These are phyloP conservation scores for Platycheirus albimanus DNA, from an alignment of 2,888 invertebrate genomes.

Conservation along the genomic window DNA sequence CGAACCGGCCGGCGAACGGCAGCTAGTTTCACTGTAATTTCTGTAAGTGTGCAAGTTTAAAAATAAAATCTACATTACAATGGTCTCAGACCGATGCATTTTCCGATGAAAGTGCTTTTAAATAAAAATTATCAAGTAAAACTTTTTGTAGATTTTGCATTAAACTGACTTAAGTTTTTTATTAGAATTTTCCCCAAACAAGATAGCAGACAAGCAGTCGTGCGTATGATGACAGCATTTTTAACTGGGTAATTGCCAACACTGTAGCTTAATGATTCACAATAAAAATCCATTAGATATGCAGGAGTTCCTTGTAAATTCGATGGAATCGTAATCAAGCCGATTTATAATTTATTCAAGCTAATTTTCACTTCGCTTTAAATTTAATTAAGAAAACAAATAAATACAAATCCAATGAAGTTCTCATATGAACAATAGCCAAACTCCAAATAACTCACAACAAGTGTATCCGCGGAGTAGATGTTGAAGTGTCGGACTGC, in stretches of 20 bases:
- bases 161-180: too few relatives aligned
- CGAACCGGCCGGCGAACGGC: not conserved
- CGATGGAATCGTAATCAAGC: too few relatives aligned
- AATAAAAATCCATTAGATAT: not conserved
- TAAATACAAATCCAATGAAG: too few relatives aligned
- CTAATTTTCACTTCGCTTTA: too few relatives aligned
- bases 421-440: too few relatives aligned
- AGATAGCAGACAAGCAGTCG: not conserved
- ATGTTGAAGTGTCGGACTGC: too few relatives aligned
- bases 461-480: too few relatives aligned
- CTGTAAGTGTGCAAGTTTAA: not conserved
- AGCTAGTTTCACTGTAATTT: not conserved
- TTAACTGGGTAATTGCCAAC: not conserved
- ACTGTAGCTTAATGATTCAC: conserved; percentile 12
- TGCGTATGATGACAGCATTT: not conserved
- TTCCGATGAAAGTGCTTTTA: not conserved
- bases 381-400: too few relatives aligned
- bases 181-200: not conserved
- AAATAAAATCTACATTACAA: not conserved
- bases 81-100: not conserved
- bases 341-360: too few relatives aligned
- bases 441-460: too few relatives aligned
- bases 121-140: not conserved
- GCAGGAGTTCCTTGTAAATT: not conserved
- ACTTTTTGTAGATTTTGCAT: not conserved